A percentile compares a stretch with the other conserved stretches of the same genome.
phyloP scores from a whole-genome alignment of 2,888 invertebrate species.

The Macaria liturata region DNA sequence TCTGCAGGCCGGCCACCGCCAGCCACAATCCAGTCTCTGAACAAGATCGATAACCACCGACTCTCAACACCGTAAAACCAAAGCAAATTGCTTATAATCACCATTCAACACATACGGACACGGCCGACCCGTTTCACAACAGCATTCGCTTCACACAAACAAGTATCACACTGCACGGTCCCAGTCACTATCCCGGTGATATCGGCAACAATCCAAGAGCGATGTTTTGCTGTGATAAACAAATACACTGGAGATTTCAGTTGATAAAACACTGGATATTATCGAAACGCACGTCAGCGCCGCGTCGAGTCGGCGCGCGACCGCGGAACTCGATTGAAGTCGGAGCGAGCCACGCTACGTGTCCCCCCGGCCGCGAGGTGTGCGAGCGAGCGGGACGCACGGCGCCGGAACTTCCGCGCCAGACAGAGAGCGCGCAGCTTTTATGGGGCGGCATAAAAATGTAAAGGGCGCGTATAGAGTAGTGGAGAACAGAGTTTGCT shows the following conservation, averaged over 20 bases:
- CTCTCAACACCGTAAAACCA: slow-evolving; percentile 76
- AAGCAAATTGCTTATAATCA: slow-evolving; percentile 80
- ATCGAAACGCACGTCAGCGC: slow-evolving; percentile 78
- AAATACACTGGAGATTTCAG: slow-evolving; percentile 74
- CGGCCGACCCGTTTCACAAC: slow-evolving; percentile 69
- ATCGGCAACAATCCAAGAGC: slow-evolving; percentile 63
- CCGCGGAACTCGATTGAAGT: slow-evolving; percentile 66
- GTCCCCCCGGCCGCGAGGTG: slow-evolving; percentile 60
- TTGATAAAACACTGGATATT: slow-evolving; percentile 62
- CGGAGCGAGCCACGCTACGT: slow-evolving; percentile 66
- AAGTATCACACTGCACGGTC: slow-evolving; percentile 64
- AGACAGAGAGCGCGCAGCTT: slow-evolving; percentile 46
- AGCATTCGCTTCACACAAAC: slow-evolving; percentile 60
- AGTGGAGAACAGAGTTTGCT: slow-evolving; percentile 30
- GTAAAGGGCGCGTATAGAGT: slow-evolving; percentile 60
- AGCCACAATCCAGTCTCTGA: slow-evolving; percentile 74
- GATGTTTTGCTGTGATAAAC: slow-evolving; percentile 68
- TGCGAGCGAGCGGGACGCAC: slow-evolving; percentile 54
- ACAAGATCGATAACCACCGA: slow-evolving; percentile 75
- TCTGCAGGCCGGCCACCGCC: slow-evolving; percentile 54
- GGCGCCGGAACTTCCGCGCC: slow-evolving; percentile 24
- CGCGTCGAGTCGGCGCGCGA: slow-evolving; percentile 77
- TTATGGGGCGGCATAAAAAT: slow-evolving; percentile 68
- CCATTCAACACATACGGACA: slow-evolving; percentile 77
- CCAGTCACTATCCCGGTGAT: slow-evolving; percentile 55